A percentile compares a stretch with the other conserved stretches of the same genome.
Evolutionary conservation across 2,888 invertebrate genomes (phyloP).

Genomic region (Cerastis rubricosa): DNA sequence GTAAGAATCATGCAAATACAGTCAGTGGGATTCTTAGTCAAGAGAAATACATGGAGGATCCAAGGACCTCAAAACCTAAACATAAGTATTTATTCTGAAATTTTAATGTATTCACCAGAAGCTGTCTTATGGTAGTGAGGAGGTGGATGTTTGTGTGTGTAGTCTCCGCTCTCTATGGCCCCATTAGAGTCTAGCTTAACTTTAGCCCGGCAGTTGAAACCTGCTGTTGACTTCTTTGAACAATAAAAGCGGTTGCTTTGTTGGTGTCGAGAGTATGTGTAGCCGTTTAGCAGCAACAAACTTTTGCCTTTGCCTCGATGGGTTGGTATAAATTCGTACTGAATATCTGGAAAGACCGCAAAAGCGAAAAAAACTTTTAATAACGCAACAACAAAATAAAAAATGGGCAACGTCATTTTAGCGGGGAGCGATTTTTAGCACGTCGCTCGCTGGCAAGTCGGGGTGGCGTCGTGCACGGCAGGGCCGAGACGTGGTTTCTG

Average conservation of each 20-base stretch:
- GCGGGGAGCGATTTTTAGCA: not conserved
- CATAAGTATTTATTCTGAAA: not conserved
- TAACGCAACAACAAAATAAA: constrained; percentile 8
- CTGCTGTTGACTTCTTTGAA: constrained; percentile 40
- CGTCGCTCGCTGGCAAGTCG: not conserved
- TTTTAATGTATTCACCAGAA: not conserved
- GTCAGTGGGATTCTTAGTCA: not conserved
- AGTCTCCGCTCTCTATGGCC: not conserved
- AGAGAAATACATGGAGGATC: not conserved
- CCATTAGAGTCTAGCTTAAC: constrained; percentile 46
- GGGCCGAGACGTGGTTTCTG: not conserved
- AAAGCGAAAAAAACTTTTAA: not conserved
- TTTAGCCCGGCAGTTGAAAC: constrained; percentile 45
- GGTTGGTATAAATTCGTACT: constrained; percentile 58
- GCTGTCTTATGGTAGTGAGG: not conserved
- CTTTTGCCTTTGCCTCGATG: constrained; percentile 42
- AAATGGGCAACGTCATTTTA: not conserved
- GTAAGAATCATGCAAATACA: not conserved
- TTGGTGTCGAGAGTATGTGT: constrained; percentile 60
- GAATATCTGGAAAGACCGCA: constrained; percentile 19
- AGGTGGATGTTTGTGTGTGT: not conserved
- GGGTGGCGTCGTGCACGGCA: not conserved
- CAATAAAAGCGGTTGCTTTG: constrained; percentile 58
- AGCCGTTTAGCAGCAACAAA: constrained; percentile 60
- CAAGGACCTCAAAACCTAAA: not conserved